Evolutionary conservation across 2,797 vertebrate genomes (phyloP).

Genomic region (Spinibarbus caldwelli): DNA sequence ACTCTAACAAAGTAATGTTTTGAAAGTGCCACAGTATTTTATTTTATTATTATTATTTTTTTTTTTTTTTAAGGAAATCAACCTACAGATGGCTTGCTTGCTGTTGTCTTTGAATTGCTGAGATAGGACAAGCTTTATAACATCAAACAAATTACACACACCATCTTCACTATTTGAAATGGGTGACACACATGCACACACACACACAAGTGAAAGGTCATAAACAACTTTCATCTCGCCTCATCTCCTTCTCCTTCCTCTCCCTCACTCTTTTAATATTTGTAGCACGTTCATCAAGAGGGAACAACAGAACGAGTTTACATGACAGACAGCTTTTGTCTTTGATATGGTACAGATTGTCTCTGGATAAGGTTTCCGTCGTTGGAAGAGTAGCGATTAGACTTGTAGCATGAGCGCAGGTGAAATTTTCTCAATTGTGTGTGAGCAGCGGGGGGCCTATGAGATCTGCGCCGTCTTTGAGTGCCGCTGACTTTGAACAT

Average conservation of each 20-base stretch:
- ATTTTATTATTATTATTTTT: too few species aligned
- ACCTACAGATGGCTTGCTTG: background rate
- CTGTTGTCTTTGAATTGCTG: background rate
- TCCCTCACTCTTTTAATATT: slow-evolving; percentile 30
- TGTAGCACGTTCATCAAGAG: slow-evolving; percentile 29
- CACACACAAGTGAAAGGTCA: slow-evolving; percentile 38
- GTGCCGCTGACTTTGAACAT: slow-evolving; percentile 96
- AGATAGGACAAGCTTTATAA: background rate
- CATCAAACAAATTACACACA: slow-evolving; percentile 21
- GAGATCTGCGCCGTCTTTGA: slow-evolving; percentile 73
- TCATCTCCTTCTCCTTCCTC: slow-evolving; percentile 18
- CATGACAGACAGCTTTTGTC: slow-evolving; percentile 37
- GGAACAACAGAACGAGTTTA: slow-evolving; percentile 40
- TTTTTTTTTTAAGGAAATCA: background rate
- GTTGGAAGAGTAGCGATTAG: slow-evolving; percentile 87
- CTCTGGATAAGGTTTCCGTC: slow-evolving; percentile 81
- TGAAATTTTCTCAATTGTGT: slow-evolving; percentile 93
- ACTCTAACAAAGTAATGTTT: background rate
- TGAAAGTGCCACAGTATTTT: background rate
- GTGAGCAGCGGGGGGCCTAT: slow-evolving; percentile 44
- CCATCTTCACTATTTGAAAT: slow-evolving; percentile 4
- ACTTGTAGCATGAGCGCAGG: slow-evolving; percentile 95
- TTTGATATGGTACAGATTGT: slow-evolving; percentile 52
- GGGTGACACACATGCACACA: background rate
- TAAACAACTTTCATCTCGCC: slow-evolving; percentile 37